Conservation (phyloP, 2,113 vertebrate genomes). For the Stomatorhinus ivindoensis region DNA sequence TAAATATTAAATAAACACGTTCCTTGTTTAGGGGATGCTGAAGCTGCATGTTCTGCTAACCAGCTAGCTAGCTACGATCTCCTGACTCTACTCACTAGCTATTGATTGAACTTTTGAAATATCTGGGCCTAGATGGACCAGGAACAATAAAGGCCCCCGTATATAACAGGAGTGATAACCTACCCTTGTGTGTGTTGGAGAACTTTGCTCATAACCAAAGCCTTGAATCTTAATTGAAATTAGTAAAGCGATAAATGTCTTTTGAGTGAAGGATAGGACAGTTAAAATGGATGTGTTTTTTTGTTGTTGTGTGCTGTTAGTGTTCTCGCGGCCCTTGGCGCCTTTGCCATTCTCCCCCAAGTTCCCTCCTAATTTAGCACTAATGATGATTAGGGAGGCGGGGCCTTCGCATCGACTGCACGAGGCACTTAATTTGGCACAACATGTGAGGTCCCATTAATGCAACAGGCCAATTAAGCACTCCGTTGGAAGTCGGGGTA, state of each 20-base stretch:
- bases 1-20: too few species aligned
- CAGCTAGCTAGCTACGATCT: too few species aligned
- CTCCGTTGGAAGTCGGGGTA: conserved; percentile 25
- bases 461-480: conserved; percentile 30
- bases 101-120: background rate
- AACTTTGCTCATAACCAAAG: background rate
- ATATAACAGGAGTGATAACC: background rate
- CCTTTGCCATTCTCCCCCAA: background rate
- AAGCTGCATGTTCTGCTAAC: too few species aligned
- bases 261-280: conserved; percentile 11
- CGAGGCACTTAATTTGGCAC: conserved; percentile 34
- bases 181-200: background rate
- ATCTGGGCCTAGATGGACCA: background rate
- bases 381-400: conserved; percentile 33
- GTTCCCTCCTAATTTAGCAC: conserved; percentile 31
- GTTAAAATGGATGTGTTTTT: conserved; percentile 13
- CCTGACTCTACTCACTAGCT: too few species aligned
- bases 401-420: conserved; percentile 27
- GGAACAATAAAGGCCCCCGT: background rate
- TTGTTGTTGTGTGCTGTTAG: conserved; percentile 20
- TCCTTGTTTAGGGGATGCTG: too few species aligned
- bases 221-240: conserved; percentile 11
- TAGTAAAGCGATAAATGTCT: conserved; percentile 17
- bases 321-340: conserved; percentile 15
- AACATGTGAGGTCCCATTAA: conserved; percentile 23